A percentile compares a stretch with the other conserved stretches of the same genome.
Evolutionary conservation across 2,888 invertebrate genomes (phyloP).

Genomic region (Melinaea menophilus): DNA sequence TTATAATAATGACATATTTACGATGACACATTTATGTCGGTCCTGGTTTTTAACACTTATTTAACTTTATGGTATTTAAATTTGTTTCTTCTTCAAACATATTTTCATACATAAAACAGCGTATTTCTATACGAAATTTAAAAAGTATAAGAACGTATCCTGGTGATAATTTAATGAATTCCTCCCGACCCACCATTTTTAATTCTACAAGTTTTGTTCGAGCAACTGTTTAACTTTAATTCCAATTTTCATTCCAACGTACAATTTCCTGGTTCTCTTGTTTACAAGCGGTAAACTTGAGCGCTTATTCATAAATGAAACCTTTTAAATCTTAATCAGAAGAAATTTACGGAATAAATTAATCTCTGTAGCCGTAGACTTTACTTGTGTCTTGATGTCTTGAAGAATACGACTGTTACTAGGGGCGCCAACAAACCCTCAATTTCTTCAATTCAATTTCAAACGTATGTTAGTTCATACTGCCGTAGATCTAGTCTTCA

Average conservation of each 20-base stretch:
- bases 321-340: background rate
- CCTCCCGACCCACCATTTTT: background rate
- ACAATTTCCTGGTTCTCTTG: constrained; percentile 36
- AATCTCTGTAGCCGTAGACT: background rate
- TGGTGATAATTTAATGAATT: constrained; percentile 6
- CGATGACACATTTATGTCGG: too few species aligned
- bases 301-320: constrained; percentile 7
- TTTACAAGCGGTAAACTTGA: constrained; percentile 4
- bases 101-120: background rate
- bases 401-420: background rate
- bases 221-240: constrained; percentile 15
- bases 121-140: too few species aligned
- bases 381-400: background rate
- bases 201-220: constrained; percentile 3
- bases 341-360: constrained; percentile 3
- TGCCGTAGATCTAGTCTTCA: too few species aligned
- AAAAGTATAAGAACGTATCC: background rate
- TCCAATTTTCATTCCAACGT: constrained; percentile 46
- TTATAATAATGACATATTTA: too few species aligned
- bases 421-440: too few species aligned
- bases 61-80: too few species aligned
- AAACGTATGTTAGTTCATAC: too few species aligned
- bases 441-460: too few species aligned
- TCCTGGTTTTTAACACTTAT: too few species aligned
- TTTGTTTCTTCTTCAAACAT: background rate